Evolutionary conservation across 2,113 vertebrate species (phyloP).

Genomic region (Prunella himalayana): DNA sequence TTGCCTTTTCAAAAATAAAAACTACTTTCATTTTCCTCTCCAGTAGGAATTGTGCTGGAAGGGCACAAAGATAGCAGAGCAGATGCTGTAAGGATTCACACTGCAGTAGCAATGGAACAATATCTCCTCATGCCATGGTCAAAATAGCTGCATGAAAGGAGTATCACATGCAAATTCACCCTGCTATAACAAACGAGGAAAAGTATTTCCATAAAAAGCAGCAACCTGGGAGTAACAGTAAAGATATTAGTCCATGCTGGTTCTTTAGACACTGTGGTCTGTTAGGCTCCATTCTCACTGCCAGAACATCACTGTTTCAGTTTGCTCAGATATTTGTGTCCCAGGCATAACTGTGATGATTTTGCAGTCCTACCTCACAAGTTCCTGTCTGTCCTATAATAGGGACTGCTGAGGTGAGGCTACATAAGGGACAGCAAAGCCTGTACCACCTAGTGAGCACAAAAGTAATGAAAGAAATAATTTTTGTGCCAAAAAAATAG

Average conservation of each 20-base stretch:
- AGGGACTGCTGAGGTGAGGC: neutral
- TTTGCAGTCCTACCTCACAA: neutral
- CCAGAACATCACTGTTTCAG: neutral
- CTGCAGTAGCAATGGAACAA: neutral
- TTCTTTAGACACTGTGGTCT: neutral
- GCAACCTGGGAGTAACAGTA: neutral
- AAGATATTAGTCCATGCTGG: neutral
- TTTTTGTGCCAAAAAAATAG: neutral
- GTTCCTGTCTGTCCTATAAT: neutral
- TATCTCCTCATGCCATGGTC: neutral
- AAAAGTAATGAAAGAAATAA: neutral
- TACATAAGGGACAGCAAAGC: neutral
- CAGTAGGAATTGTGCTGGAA: neutral
- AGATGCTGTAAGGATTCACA: neutral
- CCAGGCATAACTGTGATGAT: neutral
- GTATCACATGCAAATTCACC: neutral
- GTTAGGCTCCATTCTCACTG: neutral
- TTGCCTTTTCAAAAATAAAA: neutral
- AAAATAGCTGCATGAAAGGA: conserved; percentile 21
- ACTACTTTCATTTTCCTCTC: neutral
- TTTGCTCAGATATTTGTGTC: neutral
- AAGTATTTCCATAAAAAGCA: neutral
- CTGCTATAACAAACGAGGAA: neutral
- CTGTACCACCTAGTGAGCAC: neutral
- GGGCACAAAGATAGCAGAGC: neutral